Percentiles rank a stretch among this genome's conserved stretches.
phyloP scores from a whole-genome alignment of 2,113 vertebrate species.

The Muntiacus reevesi region DNA sequence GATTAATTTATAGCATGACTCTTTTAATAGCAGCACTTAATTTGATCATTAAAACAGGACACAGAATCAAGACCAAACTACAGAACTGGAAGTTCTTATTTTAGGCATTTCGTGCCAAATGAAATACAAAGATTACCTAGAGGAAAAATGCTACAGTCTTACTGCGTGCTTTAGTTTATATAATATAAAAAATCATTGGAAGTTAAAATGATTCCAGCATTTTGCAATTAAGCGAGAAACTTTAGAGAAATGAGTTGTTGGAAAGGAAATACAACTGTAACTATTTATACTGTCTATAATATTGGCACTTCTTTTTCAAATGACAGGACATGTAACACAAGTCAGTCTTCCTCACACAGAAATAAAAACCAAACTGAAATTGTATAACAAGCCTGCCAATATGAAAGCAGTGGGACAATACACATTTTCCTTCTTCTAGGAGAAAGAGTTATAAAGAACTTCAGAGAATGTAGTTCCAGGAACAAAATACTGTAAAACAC shows the following conservation, averaged over 20 bases:
- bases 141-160: constrained; percentile 25
- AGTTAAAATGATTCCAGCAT: constrained; percentile 37
- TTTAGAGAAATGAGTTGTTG: constrained; percentile 42
- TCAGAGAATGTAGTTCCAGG: neutral
- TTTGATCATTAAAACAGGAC: neutral
- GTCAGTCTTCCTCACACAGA: constrained; percentile 21
- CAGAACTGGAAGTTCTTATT: neutral
- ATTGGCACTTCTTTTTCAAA: constrained; percentile 41
- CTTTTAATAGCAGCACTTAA: neutral
- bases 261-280: constrained; percentile 57
- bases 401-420: neutral
- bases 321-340: constrained; percentile 25
- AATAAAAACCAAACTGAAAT: constrained; percentile 34
- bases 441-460: neutral
- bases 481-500: neutral
- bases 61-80: neutral
- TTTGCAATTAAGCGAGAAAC: constrained; percentile 61
- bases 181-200: constrained; percentile 10
- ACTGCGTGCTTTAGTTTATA: constrained; percentile 44
- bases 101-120: neutral
- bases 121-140: constrained; percentile 2
- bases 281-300: constrained; percentile 35
- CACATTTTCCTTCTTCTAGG: neutral
- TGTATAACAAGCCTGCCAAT: neutral
- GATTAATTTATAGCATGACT: neutral